These are phyloP conservation scores for Cephus cinctus DNA, from an alignment of 1,140 invertebrate genomes.

Conservation along the genomic window DNA sequence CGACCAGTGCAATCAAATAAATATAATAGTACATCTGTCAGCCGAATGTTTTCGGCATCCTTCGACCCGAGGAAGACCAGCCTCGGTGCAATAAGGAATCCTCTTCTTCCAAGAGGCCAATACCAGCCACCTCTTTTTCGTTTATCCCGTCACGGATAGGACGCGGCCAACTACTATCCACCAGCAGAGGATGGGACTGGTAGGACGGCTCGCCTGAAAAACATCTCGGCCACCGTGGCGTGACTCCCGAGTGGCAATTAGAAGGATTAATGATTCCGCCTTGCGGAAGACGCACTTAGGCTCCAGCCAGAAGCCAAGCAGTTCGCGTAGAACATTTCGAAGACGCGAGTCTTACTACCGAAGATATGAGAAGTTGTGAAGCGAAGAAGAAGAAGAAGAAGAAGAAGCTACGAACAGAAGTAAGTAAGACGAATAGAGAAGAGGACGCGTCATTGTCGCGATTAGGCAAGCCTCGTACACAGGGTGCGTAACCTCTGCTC, in stretches of 20 bases:
- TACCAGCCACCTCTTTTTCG: no score
- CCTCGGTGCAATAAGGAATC: conserved; percentile 6
- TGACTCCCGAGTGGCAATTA: conserved; percentile 38
- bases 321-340: no score
- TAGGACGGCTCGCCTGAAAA: conserved; percentile 20
- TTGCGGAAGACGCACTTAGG: no score
- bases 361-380: no score
- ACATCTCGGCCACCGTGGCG: conserved; percentile 17
- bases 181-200: conserved; percentile 4
- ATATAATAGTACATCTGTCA: conserved; percentile 44
- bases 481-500: conserved; percentile 2
- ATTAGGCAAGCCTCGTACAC: conserved; percentile 19
- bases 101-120: no score
- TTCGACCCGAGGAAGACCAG: conserved; percentile 5
- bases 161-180: no score
- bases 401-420: no score
- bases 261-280: conserved; percentile 42
- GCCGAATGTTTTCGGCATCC: conserved; percentile 34
- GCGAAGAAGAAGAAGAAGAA: no score
- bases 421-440: no score
- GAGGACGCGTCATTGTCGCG: conserved; percentile 19
- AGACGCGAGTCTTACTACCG: no score
- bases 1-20: conserved; percentile 41
- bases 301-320: no score
- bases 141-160: no score